Conservation (phyloP, 2,113 vertebrate species). For the Macquaria ambigua region DNA sequence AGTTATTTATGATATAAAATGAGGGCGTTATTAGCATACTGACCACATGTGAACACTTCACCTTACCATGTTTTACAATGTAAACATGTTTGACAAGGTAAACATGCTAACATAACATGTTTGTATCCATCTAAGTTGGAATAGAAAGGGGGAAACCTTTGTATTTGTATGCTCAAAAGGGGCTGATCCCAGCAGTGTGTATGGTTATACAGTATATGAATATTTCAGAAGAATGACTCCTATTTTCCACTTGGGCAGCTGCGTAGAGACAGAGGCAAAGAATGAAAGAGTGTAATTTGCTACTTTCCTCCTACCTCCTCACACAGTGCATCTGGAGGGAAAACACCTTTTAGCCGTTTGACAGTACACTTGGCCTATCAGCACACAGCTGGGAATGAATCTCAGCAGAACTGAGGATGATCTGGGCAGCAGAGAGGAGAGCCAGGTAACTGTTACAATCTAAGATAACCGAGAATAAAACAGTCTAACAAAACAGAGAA, state of each 20-base stretch:
- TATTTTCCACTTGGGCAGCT: conserved; percentile 61
- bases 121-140: not conserved
- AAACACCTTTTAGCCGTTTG: conserved; percentile 48
- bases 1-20: conserved; percentile 94
- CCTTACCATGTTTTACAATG: not conserved
- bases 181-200: conserved; percentile 45
- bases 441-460: conserved; percentile 21
- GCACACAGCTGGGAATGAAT: conserved; percentile 25
- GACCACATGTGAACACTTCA: conserved; percentile 27
- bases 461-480: conserved; percentile 15
- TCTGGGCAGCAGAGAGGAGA: conserved; percentile 9
- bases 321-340: conserved; percentile 23
- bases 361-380: conserved; percentile 33
- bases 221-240: conserved; percentile 68
- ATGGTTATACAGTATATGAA: conserved; percentile 53
- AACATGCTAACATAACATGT: not conserved
- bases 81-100: conserved; percentile 1
- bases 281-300: conserved; percentile 46
- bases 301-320: conserved; percentile 15
- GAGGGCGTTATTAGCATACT: conserved; percentile 88
- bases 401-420: conserved; percentile 31
- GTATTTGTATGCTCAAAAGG: conserved; percentile 21
- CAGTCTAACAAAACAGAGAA: conserved; percentile 8
- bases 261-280: conserved; percentile 22
- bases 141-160: not conserved